Evolutionary conservation across 2,113 vertebrate species (phyloP), one percentile per base, ranked within the genome.

Genomic region (Chionis minor): DNA sequence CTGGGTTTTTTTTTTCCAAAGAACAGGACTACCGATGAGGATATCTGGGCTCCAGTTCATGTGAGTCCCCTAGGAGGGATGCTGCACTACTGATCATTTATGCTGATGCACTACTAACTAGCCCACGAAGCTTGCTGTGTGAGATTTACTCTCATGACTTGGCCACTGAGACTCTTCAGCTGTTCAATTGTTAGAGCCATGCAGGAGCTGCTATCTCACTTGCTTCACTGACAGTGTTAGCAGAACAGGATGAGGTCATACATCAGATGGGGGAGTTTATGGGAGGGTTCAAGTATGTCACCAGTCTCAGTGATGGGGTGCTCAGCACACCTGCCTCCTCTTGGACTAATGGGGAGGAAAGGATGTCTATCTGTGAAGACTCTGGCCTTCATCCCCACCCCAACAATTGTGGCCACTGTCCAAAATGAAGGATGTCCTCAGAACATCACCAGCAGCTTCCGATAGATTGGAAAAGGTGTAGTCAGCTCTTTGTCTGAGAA

Each of bases 241-340:
- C 22, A 78, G 59, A 83, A 51, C 22, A 81, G 35, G 20, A 55
- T 4, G 11, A n/a, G n/a, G 38, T 16, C 7, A 8, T 6, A 12
- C 0, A 0, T 51, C 23, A 71, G 32, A 54, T 8, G 3, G 4
- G 9, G 26, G 5, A 12, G 11, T 8, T 62, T 58, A 49, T 1
- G 16, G 26, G 18, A 89, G 18, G 19, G 22, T 14, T 78, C 45
- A 75, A 38, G 38, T 8, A 35, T n/a, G n/a, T 47, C 32, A 35
- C 24, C 32, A 63, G 33, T 14, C n/a, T 62, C 85, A 47, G 44
- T 13, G 58, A 62, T 21, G 23, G 9, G 14, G 5, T 33, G 26
- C 8, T 65, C 17, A 51, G 61, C 61, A 71, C 21, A 17, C 8
- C 33, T 59, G 19, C 8, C 10, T 69, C 21, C 9, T 45, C 72